A percentile compares a stretch with the other conserved stretches of the same genome.
Conservation (phyloP, 2,888 invertebrate genomes). For the Alsophila aescularia region DNA sequence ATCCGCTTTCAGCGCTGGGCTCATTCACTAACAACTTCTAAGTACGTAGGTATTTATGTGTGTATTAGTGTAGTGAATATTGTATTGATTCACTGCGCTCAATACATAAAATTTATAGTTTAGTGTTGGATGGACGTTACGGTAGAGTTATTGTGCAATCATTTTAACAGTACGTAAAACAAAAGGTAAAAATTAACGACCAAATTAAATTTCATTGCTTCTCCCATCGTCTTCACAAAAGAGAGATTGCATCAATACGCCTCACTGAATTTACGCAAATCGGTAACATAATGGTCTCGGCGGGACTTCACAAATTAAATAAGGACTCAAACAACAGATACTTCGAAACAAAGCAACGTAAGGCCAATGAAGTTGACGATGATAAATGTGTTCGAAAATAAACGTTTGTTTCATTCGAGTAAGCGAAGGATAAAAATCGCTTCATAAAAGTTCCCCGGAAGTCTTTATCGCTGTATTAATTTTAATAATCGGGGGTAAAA, state of each 20-base stretch:
- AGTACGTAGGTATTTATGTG: not conserved
- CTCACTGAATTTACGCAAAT: conserved; percentile 50
- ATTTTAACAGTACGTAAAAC: conserved; percentile 32
- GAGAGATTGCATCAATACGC: conserved; percentile 57
- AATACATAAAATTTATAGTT: not conserved
- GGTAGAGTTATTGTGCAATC: conserved; percentile 2
- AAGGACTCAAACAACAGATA: conserved; percentile 46
- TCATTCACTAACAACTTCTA: not conserved
- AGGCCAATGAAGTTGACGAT: conserved; percentile 48
- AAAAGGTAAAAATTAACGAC: conserved; percentile 47
- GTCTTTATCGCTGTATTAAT: conserved; percentile 43
- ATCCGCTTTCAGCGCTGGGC: conserved; percentile 9
- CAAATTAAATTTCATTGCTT: conserved; percentile 52
- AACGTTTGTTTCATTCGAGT: conserved; percentile 36
- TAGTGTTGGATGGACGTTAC: not conserved
- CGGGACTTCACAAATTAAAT: conserved; percentile 55
- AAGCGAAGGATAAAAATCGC: conserved; percentile 33
- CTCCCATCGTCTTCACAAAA: conserved; percentile 51
- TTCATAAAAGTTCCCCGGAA: conserved; percentile 34
- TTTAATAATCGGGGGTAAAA: conserved; percentile 44
- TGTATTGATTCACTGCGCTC: not conserved
- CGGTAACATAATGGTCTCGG: conserved; percentile 51
- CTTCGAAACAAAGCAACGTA: conserved; percentile 48
- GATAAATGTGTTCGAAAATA: conserved; percentile 49
- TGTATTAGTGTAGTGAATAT: not conserved